A percentile compares a stretch with the other conserved stretches of the same genome.
Evolutionary conservation across 2,797 vertebrate species (phyloP).

Genomic region (Eulemur rubriventer): DNA sequence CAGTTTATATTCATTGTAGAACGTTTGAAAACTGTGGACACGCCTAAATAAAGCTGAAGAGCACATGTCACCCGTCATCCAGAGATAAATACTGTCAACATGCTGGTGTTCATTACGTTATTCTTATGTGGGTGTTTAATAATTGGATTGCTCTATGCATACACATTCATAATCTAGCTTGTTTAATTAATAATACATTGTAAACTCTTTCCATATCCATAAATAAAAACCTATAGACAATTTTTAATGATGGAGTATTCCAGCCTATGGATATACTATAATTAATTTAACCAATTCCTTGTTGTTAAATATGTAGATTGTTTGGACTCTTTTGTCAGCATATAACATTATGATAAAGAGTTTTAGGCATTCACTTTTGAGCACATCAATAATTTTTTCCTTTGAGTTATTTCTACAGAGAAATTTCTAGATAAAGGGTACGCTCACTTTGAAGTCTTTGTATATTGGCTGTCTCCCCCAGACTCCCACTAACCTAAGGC

Average conservation of each 20-base stretch:
- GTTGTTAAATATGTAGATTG: background rate
- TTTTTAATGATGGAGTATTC: background rate
- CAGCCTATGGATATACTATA: rapidly evolving
- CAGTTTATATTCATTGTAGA: background rate
- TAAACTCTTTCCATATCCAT: background rate
- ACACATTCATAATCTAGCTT: background rate
- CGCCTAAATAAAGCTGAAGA: background rate
- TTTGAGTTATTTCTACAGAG: background rate
- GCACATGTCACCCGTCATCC: too few species aligned
- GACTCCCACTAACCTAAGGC: rapidly evolving
- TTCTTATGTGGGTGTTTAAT: background rate
- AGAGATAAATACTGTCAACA: background rate
- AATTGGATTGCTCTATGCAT: background rate
- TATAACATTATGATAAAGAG: background rate
- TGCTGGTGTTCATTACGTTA: background rate
- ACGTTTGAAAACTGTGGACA: background rate
- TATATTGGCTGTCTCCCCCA: too few species aligned
- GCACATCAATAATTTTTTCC: background rate
- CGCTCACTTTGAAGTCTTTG: background rate
- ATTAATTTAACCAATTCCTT: background rate
- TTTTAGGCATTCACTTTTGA: background rate
- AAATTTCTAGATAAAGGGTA: background rate
- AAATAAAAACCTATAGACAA: background rate
- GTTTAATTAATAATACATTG: background rate
- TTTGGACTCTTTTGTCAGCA: background rate